Conservation (phyloP, 2,888 invertebrate species). For the Cheilosia impressa region DNA sequence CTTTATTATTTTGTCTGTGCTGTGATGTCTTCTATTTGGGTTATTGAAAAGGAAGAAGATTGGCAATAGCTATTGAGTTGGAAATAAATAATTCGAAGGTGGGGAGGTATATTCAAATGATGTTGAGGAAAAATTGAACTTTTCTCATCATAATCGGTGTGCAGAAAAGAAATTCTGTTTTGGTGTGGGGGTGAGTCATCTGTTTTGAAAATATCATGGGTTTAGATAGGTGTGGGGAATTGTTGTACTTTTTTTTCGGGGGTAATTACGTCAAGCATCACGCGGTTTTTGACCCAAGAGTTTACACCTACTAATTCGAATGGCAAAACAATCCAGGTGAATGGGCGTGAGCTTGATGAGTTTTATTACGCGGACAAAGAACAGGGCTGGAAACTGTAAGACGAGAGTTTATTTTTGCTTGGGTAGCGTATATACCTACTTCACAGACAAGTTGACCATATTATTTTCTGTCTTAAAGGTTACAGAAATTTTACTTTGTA, state of each 20-base stretch:
- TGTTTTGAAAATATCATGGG: constrained; percentile 38
- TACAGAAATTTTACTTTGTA: too few species aligned
- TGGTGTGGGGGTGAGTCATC: constrained; percentile 29
- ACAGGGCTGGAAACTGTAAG: neutral
- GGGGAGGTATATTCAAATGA: constrained; percentile 12
- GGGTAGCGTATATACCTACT: too few species aligned
- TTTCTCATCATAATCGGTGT: constrained; percentile 3
- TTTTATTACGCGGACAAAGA: neutral
- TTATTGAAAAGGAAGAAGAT: constrained; percentile 34
- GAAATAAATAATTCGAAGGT: constrained; percentile 37
- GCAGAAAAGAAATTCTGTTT: constrained; percentile 14
- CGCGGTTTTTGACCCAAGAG: constrained; percentile 60
- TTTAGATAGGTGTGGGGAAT: neutral
- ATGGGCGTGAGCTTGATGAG: neutral
- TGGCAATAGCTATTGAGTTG: constrained; percentile 45
- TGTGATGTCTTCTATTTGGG: constrained; percentile 18
- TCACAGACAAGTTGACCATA: neutral
- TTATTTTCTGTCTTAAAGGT: too few species aligned
- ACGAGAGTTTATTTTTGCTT: neutral
- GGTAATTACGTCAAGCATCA: constrained; percentile 61
- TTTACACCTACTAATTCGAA: constrained; percentile 11
- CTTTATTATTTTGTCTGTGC: constrained; percentile 11
- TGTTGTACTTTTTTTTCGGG: constrained; percentile 5
- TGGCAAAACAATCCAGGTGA: constrained; percentile 10
- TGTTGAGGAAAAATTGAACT: neutral